Evolutionary conservation across 2,113 vertebrate genomes (phyloP).

Genomic region (Onychorhynchus coronatus): DNA sequence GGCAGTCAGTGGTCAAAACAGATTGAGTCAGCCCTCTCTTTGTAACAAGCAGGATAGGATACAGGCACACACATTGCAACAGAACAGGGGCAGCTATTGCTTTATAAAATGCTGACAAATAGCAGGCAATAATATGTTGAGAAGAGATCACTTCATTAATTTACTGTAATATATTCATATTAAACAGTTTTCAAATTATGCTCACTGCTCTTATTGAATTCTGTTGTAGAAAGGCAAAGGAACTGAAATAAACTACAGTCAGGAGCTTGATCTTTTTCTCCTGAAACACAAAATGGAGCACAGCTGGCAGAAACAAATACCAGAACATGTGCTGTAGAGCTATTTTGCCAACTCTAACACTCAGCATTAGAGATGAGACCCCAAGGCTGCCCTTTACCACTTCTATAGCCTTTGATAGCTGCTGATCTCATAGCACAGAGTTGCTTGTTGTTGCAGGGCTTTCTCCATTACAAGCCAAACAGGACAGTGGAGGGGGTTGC

Average conservation of each 20-base stretch:
- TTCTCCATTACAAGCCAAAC: not conserved
- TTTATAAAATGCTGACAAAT: not conserved
- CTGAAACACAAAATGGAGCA: not conserved
- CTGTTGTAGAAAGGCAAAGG: not conserved
- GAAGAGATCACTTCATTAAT: not conserved
- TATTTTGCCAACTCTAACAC: not conserved
- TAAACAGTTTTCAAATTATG: not conserved
- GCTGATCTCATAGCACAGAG: not conserved
- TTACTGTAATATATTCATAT: not conserved
- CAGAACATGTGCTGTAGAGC: not conserved
- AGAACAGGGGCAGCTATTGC: not conserved
- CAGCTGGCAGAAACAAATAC: not conserved
- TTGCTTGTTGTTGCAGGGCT: not conserved
- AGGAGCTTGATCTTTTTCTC: not conserved
- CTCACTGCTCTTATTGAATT: not conserved
- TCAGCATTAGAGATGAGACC: not conserved
- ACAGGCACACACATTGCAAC: not conserved
- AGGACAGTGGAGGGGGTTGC: not conserved
- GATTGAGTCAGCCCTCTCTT: not conserved
- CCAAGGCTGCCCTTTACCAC: rapidly evolving
- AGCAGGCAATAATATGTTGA: not conserved
- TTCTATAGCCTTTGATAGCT: not conserved
- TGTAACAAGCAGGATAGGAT: not conserved
- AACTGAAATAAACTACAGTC: not conserved
- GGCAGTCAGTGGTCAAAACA: not conserved